Conservation (phyloP, 1,140 invertebrate species). For the Mamestra configurata region DNA sequence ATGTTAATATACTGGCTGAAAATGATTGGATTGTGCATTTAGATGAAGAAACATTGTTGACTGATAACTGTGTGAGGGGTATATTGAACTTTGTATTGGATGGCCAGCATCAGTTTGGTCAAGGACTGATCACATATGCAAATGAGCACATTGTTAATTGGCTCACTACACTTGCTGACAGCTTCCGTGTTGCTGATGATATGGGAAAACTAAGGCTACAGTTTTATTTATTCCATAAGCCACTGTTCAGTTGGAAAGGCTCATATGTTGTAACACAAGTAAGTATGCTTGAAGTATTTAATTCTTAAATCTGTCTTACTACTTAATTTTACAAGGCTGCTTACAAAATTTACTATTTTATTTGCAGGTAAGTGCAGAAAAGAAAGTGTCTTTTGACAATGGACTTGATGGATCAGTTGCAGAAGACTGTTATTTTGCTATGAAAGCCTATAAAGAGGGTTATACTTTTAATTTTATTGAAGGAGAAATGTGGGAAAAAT, state of each 20-base stretch:
- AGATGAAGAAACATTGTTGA: conserved; percentile 98
- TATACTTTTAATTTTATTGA: conserved; percentile 97
- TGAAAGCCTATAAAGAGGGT: conserved; percentile 95
- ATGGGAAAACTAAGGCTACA: conserved; percentile 98
- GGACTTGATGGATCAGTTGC: conserved; percentile 98
- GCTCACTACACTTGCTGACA: conserved; percentile 98
- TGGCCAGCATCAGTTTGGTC: conserved; percentile 98
- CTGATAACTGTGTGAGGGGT: conserved; percentile 96
- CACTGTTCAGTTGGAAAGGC: conserved; percentile 99
- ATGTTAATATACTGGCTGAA: conserved; percentile 95
- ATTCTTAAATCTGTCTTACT: background rate
- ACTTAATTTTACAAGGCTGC: background rate
- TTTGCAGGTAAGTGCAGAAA: conserved; percentile 95
- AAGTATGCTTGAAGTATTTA: conserved; percentile 63
- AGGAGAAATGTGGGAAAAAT: conserved; percentile 99
- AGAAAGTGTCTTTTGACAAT: conserved; percentile 97
- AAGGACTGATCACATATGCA: conserved; percentile 99
- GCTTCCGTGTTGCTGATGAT: conserved; percentile 98
- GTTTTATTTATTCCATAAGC: conserved; percentile 97
- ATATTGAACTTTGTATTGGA: conserved; percentile 98
- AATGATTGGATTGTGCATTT: conserved; percentile 99
- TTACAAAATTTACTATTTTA: conserved; percentile 35
- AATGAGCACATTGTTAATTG: conserved; percentile 99
- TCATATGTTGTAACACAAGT: conserved; percentile 98
- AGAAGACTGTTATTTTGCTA: conserved; percentile 98